Evolutionary conservation across 2,888 invertebrate genomes (phyloP).

Genomic region (Troilus luridus): DNA sequence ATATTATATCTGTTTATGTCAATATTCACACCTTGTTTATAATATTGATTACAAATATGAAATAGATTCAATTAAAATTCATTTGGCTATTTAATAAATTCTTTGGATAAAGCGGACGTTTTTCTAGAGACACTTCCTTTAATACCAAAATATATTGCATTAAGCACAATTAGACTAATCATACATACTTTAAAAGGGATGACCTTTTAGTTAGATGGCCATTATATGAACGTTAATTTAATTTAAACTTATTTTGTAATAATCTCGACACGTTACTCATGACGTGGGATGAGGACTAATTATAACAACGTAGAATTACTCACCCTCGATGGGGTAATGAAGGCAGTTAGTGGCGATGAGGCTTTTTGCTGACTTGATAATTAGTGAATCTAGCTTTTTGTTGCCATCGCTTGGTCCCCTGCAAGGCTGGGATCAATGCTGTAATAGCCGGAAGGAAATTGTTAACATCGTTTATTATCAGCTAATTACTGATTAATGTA

Average conservation of each 20-base stretch:
- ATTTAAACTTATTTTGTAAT: neutral
- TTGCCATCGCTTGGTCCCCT: neutral
- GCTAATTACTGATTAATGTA: neutral
- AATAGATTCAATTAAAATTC: no score
- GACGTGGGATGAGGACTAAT: neutral
- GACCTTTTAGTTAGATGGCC: no score
- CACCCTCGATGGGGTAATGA: neutral
- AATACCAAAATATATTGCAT: no score
- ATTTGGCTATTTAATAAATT: no score
- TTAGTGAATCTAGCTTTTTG: slow-evolving; percentile 20
- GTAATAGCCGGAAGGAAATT: neutral
- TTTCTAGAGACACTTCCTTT: no score
- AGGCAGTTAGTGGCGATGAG: slow-evolving; percentile 20
- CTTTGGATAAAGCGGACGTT: no score
- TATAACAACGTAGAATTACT: neutral
- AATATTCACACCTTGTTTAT: no score
- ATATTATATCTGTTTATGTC: no score
- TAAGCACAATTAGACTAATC: no score
- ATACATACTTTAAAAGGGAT: no score
- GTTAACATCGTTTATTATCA: neutral
- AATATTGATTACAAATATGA: no score
- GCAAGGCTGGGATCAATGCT: neutral
- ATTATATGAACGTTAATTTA: no score
- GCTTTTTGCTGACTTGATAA: slow-evolving; percentile 16
- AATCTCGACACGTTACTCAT: neutral